Base-by-base conservation (phyloP, 2,113 vertebrate genomes). In the Lonchura striata region DNA sequence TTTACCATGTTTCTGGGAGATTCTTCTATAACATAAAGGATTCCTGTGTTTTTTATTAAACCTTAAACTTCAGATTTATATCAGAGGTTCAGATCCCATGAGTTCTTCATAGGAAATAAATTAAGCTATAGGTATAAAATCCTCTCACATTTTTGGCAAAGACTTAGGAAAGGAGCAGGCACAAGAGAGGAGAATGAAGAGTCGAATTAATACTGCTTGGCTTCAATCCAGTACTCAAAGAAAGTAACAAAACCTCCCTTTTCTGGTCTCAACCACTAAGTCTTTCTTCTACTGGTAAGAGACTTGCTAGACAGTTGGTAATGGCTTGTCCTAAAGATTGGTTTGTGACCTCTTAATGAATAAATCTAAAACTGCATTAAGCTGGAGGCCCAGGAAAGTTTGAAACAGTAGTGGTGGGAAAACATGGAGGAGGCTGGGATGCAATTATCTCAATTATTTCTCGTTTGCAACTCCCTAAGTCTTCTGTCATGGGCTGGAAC, bases 81-180 rank as follows among this genome's bases (percentile, higher is more conserved):
- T 65, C 44, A 78, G 76, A 75, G 52, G 57, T 91, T 91, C n/a
- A 81, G 39, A 91, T 92, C 94, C 70, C 95, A 74, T 39, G 39
- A 91, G 84, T 17, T 33, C 33, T 72, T 91, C 76, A 47, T 76
- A 87, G 63, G 59, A 96, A 96, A 95, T 95, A 96, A 96, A 95
- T 96, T 95, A 94, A 94, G 84, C 75, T 95, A 91, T 85, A 92
- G 93, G 91, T 96, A 89, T 74, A 95, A 92, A 84, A 86, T 94
- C 89, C 83, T 75, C 69, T 94, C 88, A 89, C 78, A 87, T 90
- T 95, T 95, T 91, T 97, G 95, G 91, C 96, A 92, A 81, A 66
- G 82, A 39, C 37, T 82, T 87, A 88, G 94, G 95, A 94, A 95
- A 94, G 89, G 92, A 87, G 63, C 87, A 92, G 86, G 91, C 86